Percentiles rank a stretch among this genome's conserved stretches.
Conservation (phyloP, 2,888 invertebrate genomes). For the Pantelozetes paolii region DNA sequence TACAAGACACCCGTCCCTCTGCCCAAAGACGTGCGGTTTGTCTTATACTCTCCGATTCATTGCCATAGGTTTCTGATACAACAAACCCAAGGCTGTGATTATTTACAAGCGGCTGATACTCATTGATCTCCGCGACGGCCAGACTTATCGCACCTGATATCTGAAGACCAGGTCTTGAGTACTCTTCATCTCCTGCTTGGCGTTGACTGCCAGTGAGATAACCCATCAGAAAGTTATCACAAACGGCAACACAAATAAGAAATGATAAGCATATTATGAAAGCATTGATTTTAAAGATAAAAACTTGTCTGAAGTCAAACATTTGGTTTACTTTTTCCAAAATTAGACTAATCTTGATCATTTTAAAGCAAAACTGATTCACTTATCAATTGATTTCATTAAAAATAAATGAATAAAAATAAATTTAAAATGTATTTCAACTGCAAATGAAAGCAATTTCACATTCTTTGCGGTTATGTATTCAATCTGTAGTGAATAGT, state of each 20-base stretch:
- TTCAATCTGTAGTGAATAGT: not conserved
- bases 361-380: not conserved
- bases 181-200: conserved; percentile 66
- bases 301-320: not conserved
- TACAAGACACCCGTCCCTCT: conserved; percentile 71
- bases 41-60: conserved; percentile 77
- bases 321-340: not conserved
- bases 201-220: conserved; percentile 80
- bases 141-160: conserved; percentile 76
- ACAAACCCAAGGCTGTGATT: conserved; percentile 73
- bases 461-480: not conserved
- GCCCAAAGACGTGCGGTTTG: conserved; percentile 80
- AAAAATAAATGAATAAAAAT: no score
- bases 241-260: not conserved
- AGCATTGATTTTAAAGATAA: conserved; percentile 18
- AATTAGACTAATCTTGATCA: not conserved
- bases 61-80: conserved; percentile 84
- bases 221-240: conserved; percentile 57
- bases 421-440: no score
- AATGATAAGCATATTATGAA: not conserved
- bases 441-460: not conserved
- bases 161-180: conserved; percentile 68
- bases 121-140: conserved; percentile 71
- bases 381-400: not conserved
- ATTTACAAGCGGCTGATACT: conserved; percentile 52